Conservation (phyloP, 2,888 invertebrate species). For the Schrankia costaestrigalis region DNA sequence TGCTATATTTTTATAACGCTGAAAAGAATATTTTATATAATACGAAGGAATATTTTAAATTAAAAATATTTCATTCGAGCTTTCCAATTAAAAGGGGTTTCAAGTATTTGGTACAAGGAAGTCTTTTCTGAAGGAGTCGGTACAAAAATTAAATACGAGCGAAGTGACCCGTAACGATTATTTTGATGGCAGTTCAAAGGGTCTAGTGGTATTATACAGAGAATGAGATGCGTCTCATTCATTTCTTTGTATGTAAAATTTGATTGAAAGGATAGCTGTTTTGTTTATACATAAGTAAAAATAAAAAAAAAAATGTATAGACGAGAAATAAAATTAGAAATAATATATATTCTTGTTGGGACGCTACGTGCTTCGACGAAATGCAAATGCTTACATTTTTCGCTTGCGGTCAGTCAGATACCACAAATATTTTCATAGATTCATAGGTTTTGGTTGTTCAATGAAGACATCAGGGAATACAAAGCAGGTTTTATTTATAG, state of each 20-base stretch:
- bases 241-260: constrained; percentile 13
- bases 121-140: constrained; percentile 26
- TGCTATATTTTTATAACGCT: constrained; percentile 23
- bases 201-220: constrained; percentile 21
- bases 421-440: too few relatives aligned
- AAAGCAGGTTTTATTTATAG: too few relatives aligned
- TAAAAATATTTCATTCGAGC: constrained; percentile 30
- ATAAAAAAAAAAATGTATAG: not conserved
- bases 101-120: constrained; percentile 21
- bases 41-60: constrained; percentile 29
- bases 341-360: too few relatives aligned
- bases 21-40: constrained; percentile 21
- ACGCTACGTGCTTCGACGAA: too few relatives aligned
- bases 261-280: not conserved
- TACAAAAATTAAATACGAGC: constrained; percentile 32
- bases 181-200: constrained; percentile 37
- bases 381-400: too few relatives aligned
- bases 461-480: too few relatives aligned
- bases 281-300: not conserved
- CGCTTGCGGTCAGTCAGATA: too few relatives aligned
- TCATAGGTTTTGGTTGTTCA: too few relatives aligned
- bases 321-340: too few relatives aligned
- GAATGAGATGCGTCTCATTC: constrained; percentile 21
- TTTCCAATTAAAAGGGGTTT: constrained; percentile 36
- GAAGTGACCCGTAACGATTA: constrained; percentile 34